These are phyloP conservation scores for Lagenorhynchus albirostris DNA, from an alignment of 2,113 vertebrate genomes.

Conservation along the genomic window DNA sequence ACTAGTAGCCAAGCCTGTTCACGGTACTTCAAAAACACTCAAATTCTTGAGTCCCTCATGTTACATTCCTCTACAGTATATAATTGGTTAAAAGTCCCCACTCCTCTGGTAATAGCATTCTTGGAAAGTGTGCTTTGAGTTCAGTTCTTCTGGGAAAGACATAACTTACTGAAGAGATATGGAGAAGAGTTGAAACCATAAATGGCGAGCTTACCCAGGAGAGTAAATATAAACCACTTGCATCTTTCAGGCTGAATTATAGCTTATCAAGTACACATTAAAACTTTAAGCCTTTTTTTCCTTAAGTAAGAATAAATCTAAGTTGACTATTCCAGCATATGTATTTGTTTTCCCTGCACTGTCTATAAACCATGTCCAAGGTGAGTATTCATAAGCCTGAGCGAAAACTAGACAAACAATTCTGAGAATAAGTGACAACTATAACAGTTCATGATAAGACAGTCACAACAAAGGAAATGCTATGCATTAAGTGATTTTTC, in stretches of 20 bases:
- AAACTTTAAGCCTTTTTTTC: conserved; percentile 70
- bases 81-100: conserved; percentile 3
- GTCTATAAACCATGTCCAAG: conserved; percentile 63
- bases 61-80: neutral
- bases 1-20: neutral
- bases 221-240: conserved; percentile 63
- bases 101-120: conserved; percentile 25
- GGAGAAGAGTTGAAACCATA: conserved; percentile 42
- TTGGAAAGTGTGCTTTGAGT: conserved; percentile 53
- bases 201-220: conserved; percentile 56
- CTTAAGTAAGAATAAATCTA: conserved; percentile 75
- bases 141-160: conserved; percentile 51
- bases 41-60: neutral
- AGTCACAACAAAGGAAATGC: conserved; percentile 59
- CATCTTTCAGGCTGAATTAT: conserved; percentile 66
- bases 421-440: conserved; percentile 69
- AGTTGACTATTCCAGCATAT: conserved; percentile 62
- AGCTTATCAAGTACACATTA: conserved; percentile 69
- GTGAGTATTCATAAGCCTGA: conserved; percentile 61
- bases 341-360: conserved; percentile 69
- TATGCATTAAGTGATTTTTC: conserved; percentile 64
- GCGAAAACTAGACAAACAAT: conserved; percentile 57
- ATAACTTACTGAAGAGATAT: conserved; percentile 54
- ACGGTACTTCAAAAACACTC: neutral
- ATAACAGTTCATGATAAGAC: conserved; percentile 50